These are phyloP conservation scores for Sebastes hopkinsi DNA, from an alignment of 2,797 vertebrate genomes.

Conservation along the genomic window DNA sequence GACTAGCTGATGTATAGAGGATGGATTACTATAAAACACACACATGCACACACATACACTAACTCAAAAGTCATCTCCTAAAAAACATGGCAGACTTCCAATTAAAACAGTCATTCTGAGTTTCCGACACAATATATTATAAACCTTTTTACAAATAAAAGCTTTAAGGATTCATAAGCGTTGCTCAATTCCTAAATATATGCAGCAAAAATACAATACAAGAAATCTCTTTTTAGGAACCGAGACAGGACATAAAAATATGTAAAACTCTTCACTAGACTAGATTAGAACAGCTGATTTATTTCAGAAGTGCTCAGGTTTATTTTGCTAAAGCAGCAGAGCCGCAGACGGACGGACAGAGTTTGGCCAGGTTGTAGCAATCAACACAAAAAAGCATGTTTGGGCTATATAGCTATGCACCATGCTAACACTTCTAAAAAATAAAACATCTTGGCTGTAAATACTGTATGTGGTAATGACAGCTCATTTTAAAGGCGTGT, in stretches of 20 bases:
- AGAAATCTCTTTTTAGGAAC: conserved; percentile 55
- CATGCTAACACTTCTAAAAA: not conserved
- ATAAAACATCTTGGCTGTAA: not conserved
- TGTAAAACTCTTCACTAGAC: conserved; percentile 52
- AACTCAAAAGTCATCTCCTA: conserved; percentile 1
- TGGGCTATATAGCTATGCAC: not conserved
- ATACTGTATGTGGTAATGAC: not conserved
- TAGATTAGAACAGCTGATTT: not conserved
- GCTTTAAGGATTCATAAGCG: conserved; percentile 30
- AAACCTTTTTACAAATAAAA: conserved; percentile 44
- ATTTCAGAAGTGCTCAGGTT: not conserved
- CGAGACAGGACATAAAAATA: conserved; percentile 56
- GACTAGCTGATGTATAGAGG: not conserved
- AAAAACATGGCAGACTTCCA: conserved; percentile 23
- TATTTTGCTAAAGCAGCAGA: not conserved
- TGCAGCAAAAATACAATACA: conserved; percentile 67
- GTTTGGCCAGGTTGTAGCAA: not conserved
- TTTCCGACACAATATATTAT: conserved; percentile 34
- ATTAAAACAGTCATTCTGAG: conserved; percentile 1
- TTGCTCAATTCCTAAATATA: conserved; percentile 61
- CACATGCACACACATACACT: conserved; percentile 5
- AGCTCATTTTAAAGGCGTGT: not conserved
- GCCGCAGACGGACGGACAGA: not conserved
- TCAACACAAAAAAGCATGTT: not conserved
- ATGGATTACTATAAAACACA: not conserved